Conservation (phyloP, 2,888 invertebrate genomes). For the Pediacus dermestoides region DNA sequence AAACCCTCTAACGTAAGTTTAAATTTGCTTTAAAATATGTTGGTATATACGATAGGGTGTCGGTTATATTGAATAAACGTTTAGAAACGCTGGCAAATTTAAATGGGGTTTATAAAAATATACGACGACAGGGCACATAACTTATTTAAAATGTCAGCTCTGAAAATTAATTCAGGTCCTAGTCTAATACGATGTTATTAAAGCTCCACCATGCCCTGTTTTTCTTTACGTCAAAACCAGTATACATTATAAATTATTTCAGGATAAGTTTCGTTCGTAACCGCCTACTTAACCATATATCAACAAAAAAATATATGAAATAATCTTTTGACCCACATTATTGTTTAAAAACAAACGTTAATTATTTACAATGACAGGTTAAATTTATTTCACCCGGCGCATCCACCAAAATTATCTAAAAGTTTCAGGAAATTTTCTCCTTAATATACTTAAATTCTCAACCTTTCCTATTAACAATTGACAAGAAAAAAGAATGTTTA, state of each 20-base stretch:
- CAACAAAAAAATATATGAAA: too few species aligned
- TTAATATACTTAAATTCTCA: too few species aligned
- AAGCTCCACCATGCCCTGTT: slow-evolving; percentile 35
- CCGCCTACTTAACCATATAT: too few species aligned
- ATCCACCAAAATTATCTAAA: too few species aligned
- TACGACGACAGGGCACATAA: slow-evolving; percentile 44
- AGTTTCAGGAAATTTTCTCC: too few species aligned
- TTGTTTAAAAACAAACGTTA: too few species aligned
- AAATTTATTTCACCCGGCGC: too few species aligned
- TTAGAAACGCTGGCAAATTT: slow-evolving; percentile 34
- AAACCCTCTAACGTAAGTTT: slow-evolving; percentile 1
- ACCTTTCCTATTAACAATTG: too few species aligned
- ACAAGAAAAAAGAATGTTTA: too few species aligned
- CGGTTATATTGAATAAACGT: slow-evolving; percentile 30
- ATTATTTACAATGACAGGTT: too few species aligned
- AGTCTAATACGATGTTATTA: slow-evolving; percentile 42
- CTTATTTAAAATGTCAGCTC: slow-evolving; percentile 46
- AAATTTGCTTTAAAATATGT: slow-evolving; percentile 5
- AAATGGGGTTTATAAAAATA: slow-evolving; percentile 46
- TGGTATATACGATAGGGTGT: slow-evolving; percentile 17
- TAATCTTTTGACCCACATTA: too few species aligned
- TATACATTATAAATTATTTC: slow-evolving; percentile 39
- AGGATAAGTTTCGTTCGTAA: slow-evolving; percentile 3
- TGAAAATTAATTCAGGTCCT: slow-evolving; percentile 44
- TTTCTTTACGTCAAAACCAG: slow-evolving; percentile 40